Evolutionary conservation across 2,113 vertebrate genomes (phyloP).

Genomic region (Boleophthalmus pectinirostris): DNA sequence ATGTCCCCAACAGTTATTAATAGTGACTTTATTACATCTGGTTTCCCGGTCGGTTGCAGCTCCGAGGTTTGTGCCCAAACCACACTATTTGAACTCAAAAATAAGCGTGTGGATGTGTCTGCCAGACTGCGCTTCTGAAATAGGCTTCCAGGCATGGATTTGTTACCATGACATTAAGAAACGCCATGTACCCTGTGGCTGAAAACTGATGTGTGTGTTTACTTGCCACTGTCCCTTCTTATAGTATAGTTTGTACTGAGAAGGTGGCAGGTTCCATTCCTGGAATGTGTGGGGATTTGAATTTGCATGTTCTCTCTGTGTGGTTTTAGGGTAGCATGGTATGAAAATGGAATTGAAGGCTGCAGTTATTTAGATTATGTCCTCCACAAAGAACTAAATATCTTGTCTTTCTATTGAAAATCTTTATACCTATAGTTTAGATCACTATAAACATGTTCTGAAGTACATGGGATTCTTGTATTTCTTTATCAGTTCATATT

Average conservation of each 20-base stretch:
- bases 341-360: too few species aligned
- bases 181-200: slow-evolving; percentile 36
- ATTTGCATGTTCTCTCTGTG: neutral
- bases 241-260: slow-evolving; percentile 18
- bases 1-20: slow-evolving; percentile 22
- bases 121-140: slow-evolving; percentile 46
- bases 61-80: slow-evolving; percentile 34
- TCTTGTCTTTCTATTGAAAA: too few species aligned
- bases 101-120: slow-evolving; percentile 39
- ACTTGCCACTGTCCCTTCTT: neutral
- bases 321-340: neutral
- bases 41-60: slow-evolving; percentile 27
- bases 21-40: slow-evolving; percentile 46
- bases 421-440: too few species aligned
- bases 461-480: too few species aligned
- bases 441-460: too few species aligned
- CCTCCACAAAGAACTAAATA: too few species aligned
- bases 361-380: too few species aligned
- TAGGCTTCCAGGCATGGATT: slow-evolving; percentile 56
- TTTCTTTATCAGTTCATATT: too few species aligned
- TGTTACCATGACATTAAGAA: slow-evolving; percentile 60
- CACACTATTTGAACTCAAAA: slow-evolving; percentile 31
- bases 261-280: neutral
- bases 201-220: slow-evolving; percentile 23
- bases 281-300: neutral